phyloP scores from a whole-genome alignment of 2,113 vertebrate species.

The Hippocampus guttulatus region DNA sequence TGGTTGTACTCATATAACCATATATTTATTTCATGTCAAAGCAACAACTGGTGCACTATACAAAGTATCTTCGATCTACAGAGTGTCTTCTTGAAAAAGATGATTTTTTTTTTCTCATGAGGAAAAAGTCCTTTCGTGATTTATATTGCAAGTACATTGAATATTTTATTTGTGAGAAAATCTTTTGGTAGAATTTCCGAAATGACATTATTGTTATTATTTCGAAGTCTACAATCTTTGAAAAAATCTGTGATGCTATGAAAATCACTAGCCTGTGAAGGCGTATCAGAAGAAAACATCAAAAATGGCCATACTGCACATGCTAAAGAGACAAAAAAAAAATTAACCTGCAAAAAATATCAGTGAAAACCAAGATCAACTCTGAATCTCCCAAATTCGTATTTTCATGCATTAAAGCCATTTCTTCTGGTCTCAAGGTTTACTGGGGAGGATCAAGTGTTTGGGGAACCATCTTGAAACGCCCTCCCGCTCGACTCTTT shows the following conservation, averaged over 20 bases:
- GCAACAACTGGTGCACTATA: too few relatives aligned
- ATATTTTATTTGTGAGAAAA: background rate
- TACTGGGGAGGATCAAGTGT: conserved; percentile 17
- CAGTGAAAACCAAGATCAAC: background rate
- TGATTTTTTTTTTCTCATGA: background rate
- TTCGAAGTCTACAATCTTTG: too few relatives aligned
- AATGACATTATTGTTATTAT: too few relatives aligned
- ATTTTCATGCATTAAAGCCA: background rate
- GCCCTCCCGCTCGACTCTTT: conserved; percentile 15
- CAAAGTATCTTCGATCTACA: too few relatives aligned
- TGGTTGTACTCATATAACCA: too few relatives aligned
- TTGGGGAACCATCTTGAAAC: conserved; percentile 5
- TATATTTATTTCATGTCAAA: too few relatives aligned
- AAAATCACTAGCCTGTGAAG: too few relatives aligned
- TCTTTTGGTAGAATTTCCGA: background rate
- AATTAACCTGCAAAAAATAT: background rate
- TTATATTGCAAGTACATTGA: background rate
- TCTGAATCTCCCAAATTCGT: conserved; percentile 4
- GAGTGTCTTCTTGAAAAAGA: too few relatives aligned
- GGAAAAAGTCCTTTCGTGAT: background rate
- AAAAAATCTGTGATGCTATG: too few relatives aligned
- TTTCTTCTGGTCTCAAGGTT: background rate
- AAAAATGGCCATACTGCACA: too few relatives aligned
- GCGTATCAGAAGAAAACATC: too few relatives aligned
- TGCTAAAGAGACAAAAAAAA: background rate